Evolutionary conservation across 2,113 vertebrate genomes (phyloP), one percentile per base, ranked within the genome.

Genomic region (Ahaetulla prasina): DNA sequence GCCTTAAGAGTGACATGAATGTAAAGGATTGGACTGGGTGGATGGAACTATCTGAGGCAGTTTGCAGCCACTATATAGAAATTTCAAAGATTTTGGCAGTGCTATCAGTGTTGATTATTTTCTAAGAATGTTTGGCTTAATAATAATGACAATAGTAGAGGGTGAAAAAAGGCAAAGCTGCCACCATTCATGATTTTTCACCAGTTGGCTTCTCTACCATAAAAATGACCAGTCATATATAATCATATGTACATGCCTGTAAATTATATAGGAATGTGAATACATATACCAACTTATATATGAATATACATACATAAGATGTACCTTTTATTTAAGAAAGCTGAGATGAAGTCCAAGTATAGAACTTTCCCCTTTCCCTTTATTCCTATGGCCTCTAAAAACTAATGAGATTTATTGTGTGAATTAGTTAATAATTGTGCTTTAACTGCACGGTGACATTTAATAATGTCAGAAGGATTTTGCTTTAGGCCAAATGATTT

Each of bases 381-480:
- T 96, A 96, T 97, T 97, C 95, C 94, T 95, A 96, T 96, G 93
- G 91, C 95, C 93, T 97, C 92, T 89, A 95, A 93, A 97, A 97
- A 96, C 93, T 97, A 97, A 97, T 97, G 95, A 98, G 95, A 97
- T 97, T 97, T 97, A 97, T 97, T 97, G 95, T 97, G 94, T 96
- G 96, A 97, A 97, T 98, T 97, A 96, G 96, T 97, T 97, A 97
- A 96, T 97, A 97, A 97, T 97, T 97, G 94, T 98, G 96, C 95
- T 97, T 97, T 97, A 97, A 97, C 96, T 94, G 96, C 93, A 95
- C 94, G 96, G 95, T 97, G 96, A 96, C 97, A 97, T 97, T 98
- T 98, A 96, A 96, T 97, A 97, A 97, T 97, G 96, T 97, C 95
- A 97, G 95, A 97, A 97, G 96, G 95, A 97, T 98, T 98, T 97